phyloP scores from a whole-genome alignment of 2,797 vertebrate species.

The Amphiprion clarkii region DNA sequence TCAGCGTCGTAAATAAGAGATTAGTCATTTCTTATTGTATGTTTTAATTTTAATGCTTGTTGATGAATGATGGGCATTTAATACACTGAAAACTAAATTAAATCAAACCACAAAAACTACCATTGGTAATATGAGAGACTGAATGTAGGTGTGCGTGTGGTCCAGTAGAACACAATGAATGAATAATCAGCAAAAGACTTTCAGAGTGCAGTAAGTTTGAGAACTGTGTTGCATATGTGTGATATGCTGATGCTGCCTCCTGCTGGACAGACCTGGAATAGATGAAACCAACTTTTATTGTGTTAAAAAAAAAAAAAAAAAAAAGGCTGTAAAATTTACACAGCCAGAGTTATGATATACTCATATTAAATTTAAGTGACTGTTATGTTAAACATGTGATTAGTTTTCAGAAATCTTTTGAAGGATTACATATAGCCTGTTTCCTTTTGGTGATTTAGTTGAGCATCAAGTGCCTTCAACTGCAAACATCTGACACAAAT shows the following conservation, averaged over 20 bases:
- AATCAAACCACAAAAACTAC: too few relatives aligned
- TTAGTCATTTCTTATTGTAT: too few relatives aligned
- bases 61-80: too few relatives aligned
- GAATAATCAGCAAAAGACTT: neutral
- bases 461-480: too few relatives aligned
- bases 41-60: too few relatives aligned
- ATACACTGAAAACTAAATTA: too few relatives aligned
- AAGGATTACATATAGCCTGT: neutral
- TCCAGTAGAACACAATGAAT: neutral
- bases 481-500: too few relatives aligned
- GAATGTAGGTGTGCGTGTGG: neutral
- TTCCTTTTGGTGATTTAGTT: too few relatives aligned
- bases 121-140: neutral
- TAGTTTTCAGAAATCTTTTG: neutral
- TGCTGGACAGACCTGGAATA: neutral
- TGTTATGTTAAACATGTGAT: neutral
- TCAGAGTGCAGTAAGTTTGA: neutral
- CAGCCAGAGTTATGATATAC: too few relatives aligned
- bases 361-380: too few relatives aligned
- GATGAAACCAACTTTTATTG: neutral
- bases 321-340: neutral
- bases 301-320: neutral
- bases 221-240: neutral
- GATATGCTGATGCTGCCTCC: neutral
- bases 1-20: too few relatives aligned